Evolutionary conservation across 92 coral and sea anemone genomes (phyloP).

Genomic region (Parazoanthus darwini): DNA sequence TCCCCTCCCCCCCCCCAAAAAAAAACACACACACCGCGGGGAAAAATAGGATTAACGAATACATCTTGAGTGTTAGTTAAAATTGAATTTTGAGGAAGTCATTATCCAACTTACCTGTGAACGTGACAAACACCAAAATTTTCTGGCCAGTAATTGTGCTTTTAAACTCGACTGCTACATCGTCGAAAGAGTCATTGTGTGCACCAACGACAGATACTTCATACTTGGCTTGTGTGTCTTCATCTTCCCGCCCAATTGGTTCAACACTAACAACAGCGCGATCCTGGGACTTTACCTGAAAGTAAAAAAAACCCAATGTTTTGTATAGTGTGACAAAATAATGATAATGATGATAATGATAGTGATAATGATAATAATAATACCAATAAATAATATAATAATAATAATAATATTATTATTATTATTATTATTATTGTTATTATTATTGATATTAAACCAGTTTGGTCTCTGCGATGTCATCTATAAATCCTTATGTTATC

Average conservation of each 20-base stretch:
- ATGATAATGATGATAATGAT: not conserved
- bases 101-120: conserved; percentile 40
- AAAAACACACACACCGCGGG: too few relatives aligned
- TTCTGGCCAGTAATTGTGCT: conserved; percentile 83
- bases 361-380: not conserved
- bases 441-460: not conserved
- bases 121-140: conserved; percentile 67
- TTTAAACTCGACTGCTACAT: conserved; percentile 72
- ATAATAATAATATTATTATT: not conserved
- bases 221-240: conserved; percentile 57
- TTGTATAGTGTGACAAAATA: not conserved
- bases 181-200: conserved; percentile 69
- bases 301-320: not conserved
- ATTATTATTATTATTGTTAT: not conserved
- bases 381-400: not conserved
- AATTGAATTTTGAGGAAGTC: too few relatives aligned
- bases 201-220: conserved; percentile 62
- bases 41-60: too few relatives aligned
- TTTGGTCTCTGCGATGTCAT: too few relatives aligned
- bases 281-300: conserved; percentile 74
- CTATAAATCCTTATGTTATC: too few relatives aligned
- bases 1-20: too few relatives aligned
- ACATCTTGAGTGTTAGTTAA: not conserved
- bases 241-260: conserved; percentile 44
- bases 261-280: conserved; percentile 49